These are phyloP conservation scores for Channa maculata DNA, from an alignment of 2,113 vertebrate genomes.

Conservation along the genomic window DNA sequence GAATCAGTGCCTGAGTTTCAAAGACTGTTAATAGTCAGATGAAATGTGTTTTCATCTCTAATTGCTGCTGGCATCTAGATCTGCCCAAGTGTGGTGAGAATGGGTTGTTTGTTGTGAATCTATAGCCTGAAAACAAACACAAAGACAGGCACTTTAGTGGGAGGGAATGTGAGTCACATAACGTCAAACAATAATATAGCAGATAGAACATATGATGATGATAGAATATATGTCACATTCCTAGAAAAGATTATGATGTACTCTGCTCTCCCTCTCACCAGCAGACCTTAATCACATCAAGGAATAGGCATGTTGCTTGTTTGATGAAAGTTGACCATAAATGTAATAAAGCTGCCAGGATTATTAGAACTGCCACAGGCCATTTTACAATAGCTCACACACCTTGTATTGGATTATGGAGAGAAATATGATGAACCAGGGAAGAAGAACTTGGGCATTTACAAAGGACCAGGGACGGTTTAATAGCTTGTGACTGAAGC, in stretches of 20 bases:
- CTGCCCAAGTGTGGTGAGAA: neutral
- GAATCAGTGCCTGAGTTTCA: slow-evolving; percentile 33
- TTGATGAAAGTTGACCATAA: slow-evolving; percentile 75
- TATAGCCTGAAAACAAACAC: neutral
- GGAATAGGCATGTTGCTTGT: slow-evolving; percentile 65
- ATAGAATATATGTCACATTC: slow-evolving; percentile 28
- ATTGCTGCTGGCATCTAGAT: slow-evolving; percentile 22
- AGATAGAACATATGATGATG: slow-evolving; percentile 13
- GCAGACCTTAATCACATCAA: slow-evolving; percentile 69
- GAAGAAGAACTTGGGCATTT: slow-evolving; percentile 60
- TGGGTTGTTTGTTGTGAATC: slow-evolving; percentile 10
- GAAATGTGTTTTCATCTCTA: slow-evolving; percentile 37
- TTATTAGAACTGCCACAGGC: slow-evolving; percentile 79
- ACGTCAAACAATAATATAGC: neutral
- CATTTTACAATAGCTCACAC: slow-evolving; percentile 73
- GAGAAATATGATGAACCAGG: slow-evolving; percentile 70
- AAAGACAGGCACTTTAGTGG: neutral
- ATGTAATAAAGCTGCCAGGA: slow-evolving; percentile 76
- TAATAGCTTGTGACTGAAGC: slow-evolving; percentile 66
- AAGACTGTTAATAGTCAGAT: slow-evolving; percentile 31
- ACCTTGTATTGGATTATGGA: slow-evolving; percentile 71
- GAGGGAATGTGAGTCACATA: slow-evolving; percentile 6
- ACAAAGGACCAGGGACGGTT: slow-evolving; percentile 56
- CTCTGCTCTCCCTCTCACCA: slow-evolving; percentile 30
- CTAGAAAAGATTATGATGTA: slow-evolving; percentile 39